Evolutionary conservation across 2,113 vertebrate genomes (phyloP).

Genomic region (Coregonus clupeaformis): DNA sequence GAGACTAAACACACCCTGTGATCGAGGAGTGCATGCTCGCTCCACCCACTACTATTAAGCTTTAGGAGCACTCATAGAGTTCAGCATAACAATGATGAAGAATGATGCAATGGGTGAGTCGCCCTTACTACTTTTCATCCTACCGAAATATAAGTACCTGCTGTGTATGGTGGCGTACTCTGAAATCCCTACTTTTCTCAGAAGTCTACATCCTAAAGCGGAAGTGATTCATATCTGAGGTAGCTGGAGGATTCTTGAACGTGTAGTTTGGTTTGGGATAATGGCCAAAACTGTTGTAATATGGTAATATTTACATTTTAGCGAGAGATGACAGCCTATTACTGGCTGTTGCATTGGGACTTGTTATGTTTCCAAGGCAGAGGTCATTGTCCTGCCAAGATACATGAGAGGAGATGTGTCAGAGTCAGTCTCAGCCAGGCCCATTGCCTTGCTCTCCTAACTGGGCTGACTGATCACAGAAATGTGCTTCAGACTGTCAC

Average conservation of each 20-base stretch:
- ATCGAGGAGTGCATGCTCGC: constrained; percentile 44
- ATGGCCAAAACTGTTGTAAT: constrained; percentile 56
- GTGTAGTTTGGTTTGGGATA: constrained; percentile 44
- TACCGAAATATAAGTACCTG: constrained; percentile 38
- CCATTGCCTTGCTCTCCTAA: constrained; percentile 27
- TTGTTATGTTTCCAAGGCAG: constrained; percentile 61
- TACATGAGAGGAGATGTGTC: constrained; percentile 50
- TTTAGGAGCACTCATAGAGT: constrained; percentile 46
- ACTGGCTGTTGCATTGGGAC: constrained; percentile 48
- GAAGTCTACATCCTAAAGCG: constrained; percentile 54
- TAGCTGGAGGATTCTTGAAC: constrained; percentile 32
- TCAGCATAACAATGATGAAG: constrained; percentile 52
- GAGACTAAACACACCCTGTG: constrained; percentile 68
- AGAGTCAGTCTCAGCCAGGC: not conserved
- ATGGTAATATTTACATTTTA: constrained; percentile 66
- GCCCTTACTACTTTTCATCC: constrained; percentile 54
- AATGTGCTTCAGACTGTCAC: constrained; percentile 29
- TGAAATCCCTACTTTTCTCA: constrained; percentile 58
- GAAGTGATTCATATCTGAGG: constrained; percentile 69
- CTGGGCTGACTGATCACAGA: constrained; percentile 40
- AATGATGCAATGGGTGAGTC: constrained; percentile 65
- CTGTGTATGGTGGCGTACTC: constrained; percentile 32
- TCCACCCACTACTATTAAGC: constrained; percentile 56
- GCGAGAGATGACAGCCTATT: constrained; percentile 51
- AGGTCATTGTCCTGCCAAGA: constrained; percentile 50